Base-by-base conservation (phyloP, 2,888 invertebrate genomes). In the Erebia palarica region DNA sequence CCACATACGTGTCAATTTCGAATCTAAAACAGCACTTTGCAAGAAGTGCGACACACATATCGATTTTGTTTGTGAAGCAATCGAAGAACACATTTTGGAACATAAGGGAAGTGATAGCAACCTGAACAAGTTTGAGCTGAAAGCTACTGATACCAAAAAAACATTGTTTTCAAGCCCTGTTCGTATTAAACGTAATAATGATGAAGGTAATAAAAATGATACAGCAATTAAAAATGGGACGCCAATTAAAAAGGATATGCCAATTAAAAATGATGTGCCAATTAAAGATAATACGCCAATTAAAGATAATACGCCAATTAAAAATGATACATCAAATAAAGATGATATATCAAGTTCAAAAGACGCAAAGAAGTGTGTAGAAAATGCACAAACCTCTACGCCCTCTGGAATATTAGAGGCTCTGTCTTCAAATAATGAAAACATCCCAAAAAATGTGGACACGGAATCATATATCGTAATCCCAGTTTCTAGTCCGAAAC, bases 1-100 rank as follows among this genome's bases (percentile, higher is more conserved):
- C n/a, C 70, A 78, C 11, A 77, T 87, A 2, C 78, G 76, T 4
- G 75, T 86, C 1, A 77, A 85, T 70, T 78, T 84, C 16, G 79
- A 78, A 14, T 71, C 44, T 0, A 70, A 72, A 4, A 76, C 73
- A 0, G 86, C 81, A 3, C 36, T 72, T 53, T 86, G 86, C 71
- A 81, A 77, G 58, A 79, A 76, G 69, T 86, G 86, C 66, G 70
- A 72, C 0, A 73, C 68, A 14, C 57, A 27, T 64, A 16, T 85
- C 1, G 74, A 78, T 8, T 79, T 79, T 36, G 67, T 78, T 44
- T 75, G 68, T 16, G 65, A 78, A n/a, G 44, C 65, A 5, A 81
- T 84, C 27, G 68, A 79, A 44, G 73, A 72, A 9, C 84, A 84
- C 47, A 78, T 83, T 63, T 66, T 74, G 5, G 74, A 78, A 21